Evolutionary conservation across 1,140 invertebrate genomes (phyloP), one percentile per base, ranked within the genome.

Genomic region (Drosophila sucinea): DNA sequence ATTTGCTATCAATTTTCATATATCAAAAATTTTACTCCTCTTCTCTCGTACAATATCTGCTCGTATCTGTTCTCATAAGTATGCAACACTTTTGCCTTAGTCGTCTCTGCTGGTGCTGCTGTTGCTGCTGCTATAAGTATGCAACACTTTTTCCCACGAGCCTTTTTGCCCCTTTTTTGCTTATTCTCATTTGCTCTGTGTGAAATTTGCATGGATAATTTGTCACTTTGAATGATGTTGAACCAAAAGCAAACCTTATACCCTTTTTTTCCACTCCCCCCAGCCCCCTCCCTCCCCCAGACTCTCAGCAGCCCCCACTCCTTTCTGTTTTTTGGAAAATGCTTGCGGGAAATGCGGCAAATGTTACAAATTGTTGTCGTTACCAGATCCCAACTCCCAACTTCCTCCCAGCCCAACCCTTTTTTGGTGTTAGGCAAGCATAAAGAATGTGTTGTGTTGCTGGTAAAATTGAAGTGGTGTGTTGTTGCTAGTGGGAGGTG

Each of bases 161-260:
- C 30, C 40, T 44, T 32, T 35, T 17, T 33, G 10, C 57, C 11
- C 33, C 11, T 27, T 56, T 44, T 63, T 32, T 30, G 30, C 61
- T 65, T 33, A 23, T 41, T n/a, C 27, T 11, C 38, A 25, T 60
- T 86, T 87, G 47, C 47, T 51, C 30, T 51, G 81, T 84, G 78
- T 78, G 83, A 89, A 87, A 87, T 87, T 87, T 89, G 84, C 84
- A 89, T 87, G 84, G 84, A 89, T 89, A 87, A 87, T 87, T 87
- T 87, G 84, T 87, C 84, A 87, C 84, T 89, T 81, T 87, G 84
- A 86, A 86, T 86, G 83, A 87, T 86, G 83, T 72, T 77, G 83
- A 79, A 83, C 79, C 79, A 51, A 51, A 51, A 51, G 44, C 44
- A 51, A 51, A 51, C 44, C 54, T 62, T 61, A 63, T 51, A 61